These are phyloP conservation scores for Glyptemys insculpta DNA, from an alignment of 2,797 vertebrate species.

Conservation along the genomic window DNA sequence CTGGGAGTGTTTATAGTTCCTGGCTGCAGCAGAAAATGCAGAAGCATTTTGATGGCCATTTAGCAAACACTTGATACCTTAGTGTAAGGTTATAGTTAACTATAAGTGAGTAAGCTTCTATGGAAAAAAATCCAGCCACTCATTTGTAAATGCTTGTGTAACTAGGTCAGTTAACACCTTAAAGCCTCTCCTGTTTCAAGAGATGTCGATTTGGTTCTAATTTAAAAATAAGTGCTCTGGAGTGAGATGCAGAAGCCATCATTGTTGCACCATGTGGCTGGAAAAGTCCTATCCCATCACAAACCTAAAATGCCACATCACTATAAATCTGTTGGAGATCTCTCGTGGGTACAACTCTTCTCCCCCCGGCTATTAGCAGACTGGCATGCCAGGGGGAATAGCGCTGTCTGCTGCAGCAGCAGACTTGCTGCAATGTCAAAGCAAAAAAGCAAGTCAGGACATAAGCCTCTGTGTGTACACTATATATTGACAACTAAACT, in stretches of 20 bases:
- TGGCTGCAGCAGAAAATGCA: not conserved
- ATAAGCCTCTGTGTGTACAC: not conserved
- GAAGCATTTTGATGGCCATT: not conserved
- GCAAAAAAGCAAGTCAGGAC: constrained; percentile 7
- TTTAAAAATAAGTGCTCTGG: not conserved
- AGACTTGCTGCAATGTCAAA: not conserved
- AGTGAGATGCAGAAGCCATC: not conserved
- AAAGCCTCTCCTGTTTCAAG: not conserved
- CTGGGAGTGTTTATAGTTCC: not conserved
- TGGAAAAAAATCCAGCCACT: not conserved
- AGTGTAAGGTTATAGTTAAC: fast-evolving
- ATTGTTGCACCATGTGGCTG: not conserved
- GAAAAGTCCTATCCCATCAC: not conserved
- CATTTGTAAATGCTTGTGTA: fast-evolving
- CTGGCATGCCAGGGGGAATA: fast-evolving
- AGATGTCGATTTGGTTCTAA: not conserved
- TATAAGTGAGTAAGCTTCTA: fast-evolving
- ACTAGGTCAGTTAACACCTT: not conserved
- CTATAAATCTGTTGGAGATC: not conserved
- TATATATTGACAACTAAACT: not conserved
- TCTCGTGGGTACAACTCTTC: not conserved
- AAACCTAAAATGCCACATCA: not conserved
- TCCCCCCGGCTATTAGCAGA: not conserved
- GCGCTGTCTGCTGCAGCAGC: not conserved
- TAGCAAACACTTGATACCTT: not conserved